Percentiles rank a stretch among this genome's conserved stretches.
Evolutionary conservation across 2,113 vertebrate species (phyloP).

Genomic region (Ophthalmotilapia sp.): DNA sequence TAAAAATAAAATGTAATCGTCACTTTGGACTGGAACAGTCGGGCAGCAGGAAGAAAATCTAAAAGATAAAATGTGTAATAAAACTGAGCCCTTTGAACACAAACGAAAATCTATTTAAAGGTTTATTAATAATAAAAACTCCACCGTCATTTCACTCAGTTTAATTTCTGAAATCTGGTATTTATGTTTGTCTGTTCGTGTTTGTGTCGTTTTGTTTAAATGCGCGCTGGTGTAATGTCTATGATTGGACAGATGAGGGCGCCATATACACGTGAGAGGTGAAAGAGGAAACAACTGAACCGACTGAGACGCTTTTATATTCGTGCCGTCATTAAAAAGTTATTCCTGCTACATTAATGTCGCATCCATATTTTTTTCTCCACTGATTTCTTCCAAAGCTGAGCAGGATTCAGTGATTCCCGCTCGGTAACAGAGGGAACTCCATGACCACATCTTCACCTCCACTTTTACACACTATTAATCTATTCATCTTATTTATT

Average conservation of each 20-base stretch:
- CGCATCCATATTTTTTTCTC: not conserved
- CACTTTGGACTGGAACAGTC: not conserved
- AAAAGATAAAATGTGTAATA: not conserved
- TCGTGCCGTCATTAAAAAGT: not conserved
- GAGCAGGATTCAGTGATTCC: not conserved
- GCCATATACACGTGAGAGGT: not conserved
- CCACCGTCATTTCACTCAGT: not conserved
- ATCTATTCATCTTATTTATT: not conserved
- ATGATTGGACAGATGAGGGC: not conserved
- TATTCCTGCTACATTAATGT: not conserved
- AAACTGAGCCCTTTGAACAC: not conserved
- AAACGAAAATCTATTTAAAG: not conserved
- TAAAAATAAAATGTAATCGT: not conserved
- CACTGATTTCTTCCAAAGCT: not conserved
- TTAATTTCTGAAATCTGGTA: not conserved
- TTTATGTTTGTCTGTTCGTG: not conserved
- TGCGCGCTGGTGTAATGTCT: not conserved
- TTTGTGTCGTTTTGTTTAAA: fast-evolving
- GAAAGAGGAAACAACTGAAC: not conserved
- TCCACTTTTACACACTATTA: not conserved
- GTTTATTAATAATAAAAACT: not conserved
- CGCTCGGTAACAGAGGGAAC: not conserved
- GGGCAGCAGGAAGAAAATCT: not conserved
- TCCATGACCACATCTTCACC: not conserved
- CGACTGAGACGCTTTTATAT: fast-evolving